Evolutionary conservation across 1,140 invertebrate species (phyloP).

Genomic region (Xylocopa sonorina): DNA sequence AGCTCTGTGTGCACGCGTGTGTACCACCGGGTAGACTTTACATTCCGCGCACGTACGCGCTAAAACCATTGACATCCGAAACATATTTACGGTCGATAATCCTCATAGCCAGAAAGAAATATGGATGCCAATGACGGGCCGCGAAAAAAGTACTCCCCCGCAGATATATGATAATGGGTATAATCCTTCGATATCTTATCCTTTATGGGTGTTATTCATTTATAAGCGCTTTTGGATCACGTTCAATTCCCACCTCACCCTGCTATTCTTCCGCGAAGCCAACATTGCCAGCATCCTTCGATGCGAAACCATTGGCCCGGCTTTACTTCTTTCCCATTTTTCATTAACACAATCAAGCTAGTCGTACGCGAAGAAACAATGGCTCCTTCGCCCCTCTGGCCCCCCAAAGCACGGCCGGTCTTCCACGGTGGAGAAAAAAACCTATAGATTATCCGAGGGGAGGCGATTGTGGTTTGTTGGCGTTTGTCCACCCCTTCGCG

Average conservation of each 20-base stretch:
- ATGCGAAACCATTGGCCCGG: constrained; percentile 48
- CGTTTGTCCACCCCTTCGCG: constrained; percentile 27
- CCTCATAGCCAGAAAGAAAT: constrained; percentile 40
- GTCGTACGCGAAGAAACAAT: constrained; percentile 65
- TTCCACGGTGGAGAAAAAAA: constrained; percentile 46
- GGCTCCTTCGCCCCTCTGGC: constrained; percentile 60
- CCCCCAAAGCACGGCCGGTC: constrained; percentile 40
- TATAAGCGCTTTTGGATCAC: constrained; percentile 72
- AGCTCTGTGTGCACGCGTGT: background rate
- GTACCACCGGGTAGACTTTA: background rate
- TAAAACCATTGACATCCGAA: constrained; percentile 26
- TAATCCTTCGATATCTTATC: constrained; percentile 71
- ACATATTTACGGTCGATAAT: constrained; percentile 51
- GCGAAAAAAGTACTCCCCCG: constrained; percentile 38
- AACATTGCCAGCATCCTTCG: constrained; percentile 18
- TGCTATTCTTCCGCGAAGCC: constrained; percentile 4
- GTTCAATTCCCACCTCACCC: constrained; percentile 67
- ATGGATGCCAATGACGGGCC: constrained; percentile 7
- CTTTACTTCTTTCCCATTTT: constrained; percentile 71
- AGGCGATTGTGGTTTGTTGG: constrained; percentile 35
- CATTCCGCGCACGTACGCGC: background rate
- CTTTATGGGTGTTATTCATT: constrained; percentile 70
- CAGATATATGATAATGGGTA: constrained; percentile 69
- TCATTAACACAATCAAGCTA: constrained; percentile 71
- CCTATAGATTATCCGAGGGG: constrained; percentile 60